Percentiles rank a stretch among this genome's conserved stretches.
Evolutionary conservation across 2,888 invertebrate species (phyloP).

Genomic region (Pristionchus maxplancki): DNA sequence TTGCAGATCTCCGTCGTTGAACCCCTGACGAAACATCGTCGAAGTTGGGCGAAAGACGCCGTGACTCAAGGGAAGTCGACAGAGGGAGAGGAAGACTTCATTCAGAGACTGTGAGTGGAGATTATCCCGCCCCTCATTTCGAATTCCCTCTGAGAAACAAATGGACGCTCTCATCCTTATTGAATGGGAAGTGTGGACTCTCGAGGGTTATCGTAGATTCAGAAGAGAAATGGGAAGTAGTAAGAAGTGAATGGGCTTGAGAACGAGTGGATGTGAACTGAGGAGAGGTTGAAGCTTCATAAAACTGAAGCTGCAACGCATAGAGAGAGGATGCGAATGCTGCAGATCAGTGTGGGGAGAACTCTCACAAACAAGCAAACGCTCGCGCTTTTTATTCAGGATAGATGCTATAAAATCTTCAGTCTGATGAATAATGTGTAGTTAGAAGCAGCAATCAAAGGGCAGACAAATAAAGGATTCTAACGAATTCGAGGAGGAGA

Average conservation of each 20-base stretch:
- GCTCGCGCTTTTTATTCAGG: background rate
- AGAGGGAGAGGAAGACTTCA: conserved; percentile 42
- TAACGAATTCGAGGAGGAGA: background rate
- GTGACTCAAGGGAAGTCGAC: background rate
- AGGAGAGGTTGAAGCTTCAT: background rate
- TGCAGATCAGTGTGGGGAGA: no score
- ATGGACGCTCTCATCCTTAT: background rate
- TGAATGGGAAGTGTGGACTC: background rate
- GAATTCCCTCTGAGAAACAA: background rate
- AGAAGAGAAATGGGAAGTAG: background rate
- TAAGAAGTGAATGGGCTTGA: background rate
- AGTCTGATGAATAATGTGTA: background rate
- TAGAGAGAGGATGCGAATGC: background rate
- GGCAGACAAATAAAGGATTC: background rate
- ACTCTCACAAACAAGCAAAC: no score
- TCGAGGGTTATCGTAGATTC: background rate
- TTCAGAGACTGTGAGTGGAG: conserved; percentile 36
- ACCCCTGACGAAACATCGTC: background rate
- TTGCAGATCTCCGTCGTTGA: background rate
- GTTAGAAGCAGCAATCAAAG: background rate
- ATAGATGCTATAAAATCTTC: background rate
- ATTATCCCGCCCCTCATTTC: background rate
- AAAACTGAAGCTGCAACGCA: background rate
- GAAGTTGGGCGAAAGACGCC: conserved; percentile 24
- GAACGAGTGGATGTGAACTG: background rate